A percentile compares a stretch with the other conserved stretches of the same genome.
These are phyloP conservation scores for Stramonita haemastoma DNA, from an alignment of 2,888 invertebrate species.

Conservation along the genomic window DNA sequence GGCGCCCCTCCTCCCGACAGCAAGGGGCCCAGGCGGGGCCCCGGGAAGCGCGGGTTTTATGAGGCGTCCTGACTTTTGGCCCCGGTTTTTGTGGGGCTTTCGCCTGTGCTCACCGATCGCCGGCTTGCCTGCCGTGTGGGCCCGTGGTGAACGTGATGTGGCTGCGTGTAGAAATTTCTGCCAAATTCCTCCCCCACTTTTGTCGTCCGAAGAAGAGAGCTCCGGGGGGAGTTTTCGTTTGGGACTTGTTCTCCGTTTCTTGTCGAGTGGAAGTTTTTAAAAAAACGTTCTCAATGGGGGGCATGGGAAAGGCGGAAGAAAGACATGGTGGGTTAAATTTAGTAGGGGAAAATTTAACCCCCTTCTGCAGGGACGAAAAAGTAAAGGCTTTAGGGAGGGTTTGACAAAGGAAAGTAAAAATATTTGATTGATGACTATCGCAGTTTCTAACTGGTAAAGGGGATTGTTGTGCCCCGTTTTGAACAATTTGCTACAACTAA, in stretches of 20 bases:
- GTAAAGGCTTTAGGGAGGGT: not conserved
- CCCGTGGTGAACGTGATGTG: constrained; percentile 42
- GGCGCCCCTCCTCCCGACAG: constrained; percentile 45
- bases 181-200: not conserved
- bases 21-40: constrained; percentile 42
- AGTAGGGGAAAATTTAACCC: not conserved
- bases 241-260: not conserved
- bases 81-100: constrained; percentile 28
- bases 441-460: too few species aligned
- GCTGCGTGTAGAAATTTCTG: constrained; percentile 21
- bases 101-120: constrained; percentile 16
- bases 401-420: not conserved
- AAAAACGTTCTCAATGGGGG: not conserved
- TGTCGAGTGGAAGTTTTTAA: not conserved
- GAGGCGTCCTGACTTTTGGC: constrained; percentile 42
- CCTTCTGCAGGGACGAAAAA: not conserved
- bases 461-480: too few species aligned
- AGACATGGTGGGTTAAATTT: not conserved
- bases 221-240: not conserved
- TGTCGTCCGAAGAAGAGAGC: not conserved
- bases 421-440: too few species aligned
- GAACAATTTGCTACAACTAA: not conserved
- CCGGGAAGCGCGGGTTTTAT: constrained; percentile 35
- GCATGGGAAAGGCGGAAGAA: not conserved
- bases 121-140: constrained; percentile 27